Evolutionary conservation across 2,797 vertebrate species (phyloP).

Genomic region (Chanos chanos): DNA sequence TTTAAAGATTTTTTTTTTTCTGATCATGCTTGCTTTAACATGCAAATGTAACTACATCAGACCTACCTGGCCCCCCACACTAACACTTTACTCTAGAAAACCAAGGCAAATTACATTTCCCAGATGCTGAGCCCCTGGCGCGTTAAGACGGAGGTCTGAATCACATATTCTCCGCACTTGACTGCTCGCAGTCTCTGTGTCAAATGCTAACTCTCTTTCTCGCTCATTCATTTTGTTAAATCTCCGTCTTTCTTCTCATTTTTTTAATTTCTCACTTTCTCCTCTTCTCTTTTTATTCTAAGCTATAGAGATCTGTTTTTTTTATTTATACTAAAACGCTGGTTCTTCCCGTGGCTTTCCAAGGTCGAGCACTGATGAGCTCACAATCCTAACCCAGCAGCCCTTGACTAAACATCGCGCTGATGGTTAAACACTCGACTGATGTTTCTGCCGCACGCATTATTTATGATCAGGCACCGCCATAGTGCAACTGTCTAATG

Average conservation of each 20-base stretch:
- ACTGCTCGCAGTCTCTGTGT: not conserved
- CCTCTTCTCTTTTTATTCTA: no score
- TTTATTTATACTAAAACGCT: no score
- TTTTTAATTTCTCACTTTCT: no score
- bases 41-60: constrained; percentile 5
- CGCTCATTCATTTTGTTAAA: no score
- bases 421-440: constrained; percentile 21
- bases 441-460: constrained; percentile 28
- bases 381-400: not conserved
- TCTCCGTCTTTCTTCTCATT: no score
- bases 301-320: no score
- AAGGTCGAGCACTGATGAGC: not conserved
- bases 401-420: constrained; percentile 9
- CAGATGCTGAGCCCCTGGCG: not conserved
- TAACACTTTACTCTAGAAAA: no score
- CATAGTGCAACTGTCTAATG: constrained; percentile 13
- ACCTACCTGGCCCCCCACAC: constrained; percentile 5
- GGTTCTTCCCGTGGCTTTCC: no score
- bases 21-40: no score
- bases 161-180: constrained; percentile 7
- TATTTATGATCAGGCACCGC: constrained; percentile 4
- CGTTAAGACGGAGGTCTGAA: no score
- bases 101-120: constrained; percentile 29
- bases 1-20: not conserved
- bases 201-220: no score